phyloP scores from a whole-genome alignment of 2,888 invertebrate genomes.

The Abrostola triplasia region DNA sequence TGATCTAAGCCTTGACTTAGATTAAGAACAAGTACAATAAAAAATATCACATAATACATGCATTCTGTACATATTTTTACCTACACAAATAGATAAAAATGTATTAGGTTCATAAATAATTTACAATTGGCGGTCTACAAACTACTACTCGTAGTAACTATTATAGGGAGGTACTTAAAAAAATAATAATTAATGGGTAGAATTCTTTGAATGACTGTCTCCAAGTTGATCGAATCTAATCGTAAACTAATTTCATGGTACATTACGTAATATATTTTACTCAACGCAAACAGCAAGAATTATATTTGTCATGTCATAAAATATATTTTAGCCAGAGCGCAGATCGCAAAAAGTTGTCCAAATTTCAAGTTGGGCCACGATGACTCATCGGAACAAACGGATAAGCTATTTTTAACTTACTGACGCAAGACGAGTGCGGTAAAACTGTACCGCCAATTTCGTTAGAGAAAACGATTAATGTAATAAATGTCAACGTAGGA shows the following conservation, averaged over 20 bases:
- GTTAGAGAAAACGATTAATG: conserved; percentile 1
- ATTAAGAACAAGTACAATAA: conserved; percentile 29
- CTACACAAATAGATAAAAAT: background rate
- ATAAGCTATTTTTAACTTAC: conserved; percentile 49
- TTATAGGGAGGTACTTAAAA: too few species aligned
- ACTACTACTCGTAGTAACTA: too few species aligned
- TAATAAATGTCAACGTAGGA: conserved; percentile 11
- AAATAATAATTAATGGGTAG: too few species aligned
- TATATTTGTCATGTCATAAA: conserved; percentile 8
- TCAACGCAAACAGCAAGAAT: conserved; percentile 4
- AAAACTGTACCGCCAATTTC: conserved; percentile 17
- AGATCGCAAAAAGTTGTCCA: conserved; percentile 35
- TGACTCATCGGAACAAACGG: conserved; percentile 51
- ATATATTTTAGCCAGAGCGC: conserved; percentile 12
- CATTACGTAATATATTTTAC: background rate
- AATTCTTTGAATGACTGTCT: conserved; percentile 12
- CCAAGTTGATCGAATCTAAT: conserved; percentile 4
- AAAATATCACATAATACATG: background rate
- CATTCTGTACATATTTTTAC: background rate
- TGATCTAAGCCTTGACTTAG: conserved; percentile 41
- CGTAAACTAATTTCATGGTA: conserved; percentile 7
- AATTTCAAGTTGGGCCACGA: conserved; percentile 36
- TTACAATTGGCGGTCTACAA: too few species aligned
- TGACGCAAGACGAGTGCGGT: conserved; percentile 39
- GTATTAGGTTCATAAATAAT: too few species aligned